Conservation (phyloP, 2,888 invertebrate species). For the Asteroscopus sphinx region DNA sequence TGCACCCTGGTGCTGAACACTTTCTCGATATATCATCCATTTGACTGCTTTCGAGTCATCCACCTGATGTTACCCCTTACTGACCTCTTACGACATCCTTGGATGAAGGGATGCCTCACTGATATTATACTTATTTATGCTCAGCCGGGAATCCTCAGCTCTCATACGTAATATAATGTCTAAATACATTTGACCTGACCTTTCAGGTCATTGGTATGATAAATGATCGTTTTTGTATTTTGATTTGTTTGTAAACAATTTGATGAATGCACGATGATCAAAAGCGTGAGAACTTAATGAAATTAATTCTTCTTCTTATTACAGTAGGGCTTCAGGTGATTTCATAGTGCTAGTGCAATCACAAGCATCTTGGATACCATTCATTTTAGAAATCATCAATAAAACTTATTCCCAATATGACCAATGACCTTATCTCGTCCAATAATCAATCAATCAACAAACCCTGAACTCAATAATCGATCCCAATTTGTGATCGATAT, state of each 20-base stretch:
- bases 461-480: slow-evolving; percentile 45
- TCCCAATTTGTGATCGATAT: slow-evolving; percentile 60
- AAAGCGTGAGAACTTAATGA: background rate
- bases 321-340: background rate
- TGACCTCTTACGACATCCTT: slow-evolving; percentile 8
- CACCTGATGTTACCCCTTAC: too few species aligned
- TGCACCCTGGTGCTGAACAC: too few species aligned
- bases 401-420: background rate
- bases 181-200: slow-evolving; percentile 46
- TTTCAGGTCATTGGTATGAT: slow-evolving; percentile 22
- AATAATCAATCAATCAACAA: slow-evolving; percentile 30
- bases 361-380: too few species aligned
- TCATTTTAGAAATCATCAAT: background rate
- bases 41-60: too few species aligned
- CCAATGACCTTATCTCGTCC: slow-evolving; percentile 20
- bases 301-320: background rate
- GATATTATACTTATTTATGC: slow-evolving; percentile 17
- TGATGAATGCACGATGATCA: slow-evolving; percentile 15
- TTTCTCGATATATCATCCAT: too few species aligned
- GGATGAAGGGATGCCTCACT: slow-evolving; percentile 1
- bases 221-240: slow-evolving; percentile 15
- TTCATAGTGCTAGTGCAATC: background rate
- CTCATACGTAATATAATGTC: slow-evolving; percentile 26
- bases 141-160: slow-evolving; percentile 5
- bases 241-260: slow-evolving; percentile 48